phyloP scores from a whole-genome alignment of 2,797 vertebrate genomes.

The Thaleichthys pacificus region DNA sequence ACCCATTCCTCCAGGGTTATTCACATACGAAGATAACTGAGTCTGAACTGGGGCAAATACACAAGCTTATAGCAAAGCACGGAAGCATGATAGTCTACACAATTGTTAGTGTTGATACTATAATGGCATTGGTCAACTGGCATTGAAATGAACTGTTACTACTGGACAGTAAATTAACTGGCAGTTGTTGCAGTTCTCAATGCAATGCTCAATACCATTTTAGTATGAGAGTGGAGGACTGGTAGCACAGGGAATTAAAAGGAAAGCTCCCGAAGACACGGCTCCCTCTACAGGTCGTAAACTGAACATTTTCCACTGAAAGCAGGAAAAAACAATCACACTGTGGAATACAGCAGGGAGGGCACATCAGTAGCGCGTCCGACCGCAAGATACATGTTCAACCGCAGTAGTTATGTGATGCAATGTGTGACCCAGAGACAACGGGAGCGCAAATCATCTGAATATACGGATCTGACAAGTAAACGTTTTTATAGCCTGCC shows the following conservation, averaged over 20 bases:
- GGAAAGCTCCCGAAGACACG: slow-evolving; percentile 56
- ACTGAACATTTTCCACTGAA: slow-evolving; percentile 59
- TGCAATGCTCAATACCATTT: neutral
- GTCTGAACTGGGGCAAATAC: no score
- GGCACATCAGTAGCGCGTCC: slow-evolving; percentile 54
- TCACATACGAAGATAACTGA: no score
- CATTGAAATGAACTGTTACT: no score
- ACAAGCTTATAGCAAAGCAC: no score
- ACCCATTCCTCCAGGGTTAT: no score
- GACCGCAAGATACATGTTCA: slow-evolving; percentile 12
- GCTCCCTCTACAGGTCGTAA: slow-evolving; percentile 74
- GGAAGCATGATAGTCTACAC: no score
- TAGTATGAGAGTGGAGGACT: neutral
- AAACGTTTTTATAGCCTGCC: slow-evolving; percentile 6
- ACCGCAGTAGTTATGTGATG: slow-evolving; percentile 14
- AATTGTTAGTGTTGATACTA: no score
- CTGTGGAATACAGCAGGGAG: slow-evolving; percentile 57
- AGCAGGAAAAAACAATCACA: slow-evolving; percentile 60
- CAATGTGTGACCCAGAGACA: slow-evolving; percentile 19
- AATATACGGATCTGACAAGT: slow-evolving; percentile 1
- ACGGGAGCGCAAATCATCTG: neutral
- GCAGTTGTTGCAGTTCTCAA: neutral
- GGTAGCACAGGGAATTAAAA: neutral
- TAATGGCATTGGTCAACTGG: no score
- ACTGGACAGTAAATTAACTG: neutral